Conservation (phyloP, 2,888 invertebrate species). For the Aporophyla nigra region DNA sequence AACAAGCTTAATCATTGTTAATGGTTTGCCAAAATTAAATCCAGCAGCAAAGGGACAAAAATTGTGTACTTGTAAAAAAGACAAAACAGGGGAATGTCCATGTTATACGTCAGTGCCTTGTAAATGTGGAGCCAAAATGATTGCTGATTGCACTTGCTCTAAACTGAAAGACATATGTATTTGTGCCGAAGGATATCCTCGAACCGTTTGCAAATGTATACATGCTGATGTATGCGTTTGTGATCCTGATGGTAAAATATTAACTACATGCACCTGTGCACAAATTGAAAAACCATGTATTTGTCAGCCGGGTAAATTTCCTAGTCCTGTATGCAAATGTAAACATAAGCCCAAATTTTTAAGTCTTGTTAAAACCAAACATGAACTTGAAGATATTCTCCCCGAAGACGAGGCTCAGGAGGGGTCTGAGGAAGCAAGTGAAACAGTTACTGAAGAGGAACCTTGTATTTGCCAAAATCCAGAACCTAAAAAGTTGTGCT, state of each 20-base stretch:
- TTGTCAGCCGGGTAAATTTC: constrained; percentile 78
- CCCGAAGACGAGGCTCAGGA: constrained; percentile 41
- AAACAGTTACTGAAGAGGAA: constrained; percentile 52
- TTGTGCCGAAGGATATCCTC: constrained; percentile 77
- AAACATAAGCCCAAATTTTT: constrained; percentile 73
- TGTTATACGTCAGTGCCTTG: constrained; percentile 82
- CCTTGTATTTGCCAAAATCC: constrained; percentile 82
- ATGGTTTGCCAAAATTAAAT: constrained; percentile 85
- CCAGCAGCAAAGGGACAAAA: constrained; percentile 54
- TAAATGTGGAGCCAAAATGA: constrained; percentile 80
- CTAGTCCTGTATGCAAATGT: constrained; percentile 81
- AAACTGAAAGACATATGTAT: constrained; percentile 78
- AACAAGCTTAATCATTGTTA: constrained; percentile 79
- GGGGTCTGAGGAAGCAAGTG: constrained; percentile 40
- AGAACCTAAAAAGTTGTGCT: constrained; percentile 73
- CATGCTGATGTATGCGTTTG: constrained; percentile 79
- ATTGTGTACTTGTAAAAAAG: constrained; percentile 76
- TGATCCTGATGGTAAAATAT: constrained; percentile 75
- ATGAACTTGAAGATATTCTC: neutral
- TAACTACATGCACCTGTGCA: constrained; percentile 79
- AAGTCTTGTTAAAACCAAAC: constrained; percentile 20
- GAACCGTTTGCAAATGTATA: constrained; percentile 78
- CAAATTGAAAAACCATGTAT: constrained; percentile 82
- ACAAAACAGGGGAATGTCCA: constrained; percentile 78
- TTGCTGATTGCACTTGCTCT: constrained; percentile 79